A percentile compares a stretch with the other conserved stretches of the same genome.
Conservation (phyloP, 2,888 invertebrate genomes). For the Mallateleia sp. region DNA sequence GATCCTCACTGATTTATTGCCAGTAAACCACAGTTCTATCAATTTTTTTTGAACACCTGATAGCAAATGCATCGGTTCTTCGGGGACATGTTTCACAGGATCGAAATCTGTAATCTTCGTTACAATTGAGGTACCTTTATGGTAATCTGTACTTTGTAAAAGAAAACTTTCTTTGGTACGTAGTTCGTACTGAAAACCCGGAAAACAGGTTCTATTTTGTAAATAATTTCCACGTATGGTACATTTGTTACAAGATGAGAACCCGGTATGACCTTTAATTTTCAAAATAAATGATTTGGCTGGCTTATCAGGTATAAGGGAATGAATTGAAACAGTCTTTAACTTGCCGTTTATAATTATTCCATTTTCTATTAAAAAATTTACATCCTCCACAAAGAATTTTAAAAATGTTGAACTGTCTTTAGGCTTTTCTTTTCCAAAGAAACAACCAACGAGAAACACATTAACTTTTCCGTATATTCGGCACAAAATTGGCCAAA, state of each 20-base stretch:
- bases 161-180: neutral
- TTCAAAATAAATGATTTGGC: too few relatives aligned
- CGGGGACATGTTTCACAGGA: slow-evolving; percentile 30
- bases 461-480: neutral
- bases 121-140: slow-evolving; percentile 20
- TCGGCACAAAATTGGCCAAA: slow-evolving; percentile 40
- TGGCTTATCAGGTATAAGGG: too few relatives aligned
- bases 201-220: slow-evolving; percentile 1
- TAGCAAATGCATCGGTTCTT: slow-evolving; percentile 39
- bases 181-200: neutral
- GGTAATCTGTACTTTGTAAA: neutral
- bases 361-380: neutral
- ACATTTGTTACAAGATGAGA: too few relatives aligned
- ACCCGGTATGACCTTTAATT: too few relatives aligned
- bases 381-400: slow-evolving; percentile 28
- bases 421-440: slow-evolving; percentile 8
- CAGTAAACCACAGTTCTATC: slow-evolving; percentile 25
- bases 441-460: slow-evolving; percentile 43
- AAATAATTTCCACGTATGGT: too few relatives aligned
- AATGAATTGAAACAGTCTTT: too few relatives aligned
- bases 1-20: neutral
- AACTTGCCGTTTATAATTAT: too few relatives aligned
- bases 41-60: slow-evolving; percentile 32
- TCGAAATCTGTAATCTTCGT: slow-evolving; percentile 15
- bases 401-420: slow-evolving; percentile 22